Base-by-base conservation (phyloP, 2,888 invertebrate genomes). In the Acleris laterana region DNA sequence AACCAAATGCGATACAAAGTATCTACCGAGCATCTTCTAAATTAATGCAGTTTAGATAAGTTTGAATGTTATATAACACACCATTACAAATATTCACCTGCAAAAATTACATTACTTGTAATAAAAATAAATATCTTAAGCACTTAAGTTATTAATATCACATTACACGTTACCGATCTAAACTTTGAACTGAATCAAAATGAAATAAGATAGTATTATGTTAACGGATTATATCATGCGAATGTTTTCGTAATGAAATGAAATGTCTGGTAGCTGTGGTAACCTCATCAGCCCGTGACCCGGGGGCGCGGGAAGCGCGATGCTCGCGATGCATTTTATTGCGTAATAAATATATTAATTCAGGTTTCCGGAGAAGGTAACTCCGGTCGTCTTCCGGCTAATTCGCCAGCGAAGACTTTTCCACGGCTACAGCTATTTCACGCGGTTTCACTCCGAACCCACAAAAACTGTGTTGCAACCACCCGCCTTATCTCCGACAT, bases 401-500 rank as follows among this genome's bases (percentile, higher is more conserved):
- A 49, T 48, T 60, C 56, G 19, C 53, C 22, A 44, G 52, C 55
- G 48, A 60, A 57, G 25, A 57, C 44, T 20, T 17, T 44, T 49
- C 19, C 32, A 48, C 42, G 51, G 46, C 17, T 62, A 50, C 49
- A 56, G 32, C 51, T 57, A 48, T 60, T 17, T 48, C 44, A 42
- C 46, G 51, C 56, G 13, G 61, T 62, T 66, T 66, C 57, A 66
- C 66, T 62, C 61, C 51, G 60, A 57, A 57, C 51, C 57, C 62
- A 46, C 61, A 61, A 59, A 59, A 59, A 51, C 11, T 28, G 38
- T 57, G 62, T 66, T 66, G 66, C 66, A 62, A 56, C 55, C 25
- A 57, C 59, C 63, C 59, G 46, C 63, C 63, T 64, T 61, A 65
- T 65, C 65, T 55, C 28, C 32, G 50, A 20, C 65, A 65, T 65